Evolutionary conservation across 2,797 vertebrate genomes (phyloP).

Genomic region (Chelon auratus): DNA sequence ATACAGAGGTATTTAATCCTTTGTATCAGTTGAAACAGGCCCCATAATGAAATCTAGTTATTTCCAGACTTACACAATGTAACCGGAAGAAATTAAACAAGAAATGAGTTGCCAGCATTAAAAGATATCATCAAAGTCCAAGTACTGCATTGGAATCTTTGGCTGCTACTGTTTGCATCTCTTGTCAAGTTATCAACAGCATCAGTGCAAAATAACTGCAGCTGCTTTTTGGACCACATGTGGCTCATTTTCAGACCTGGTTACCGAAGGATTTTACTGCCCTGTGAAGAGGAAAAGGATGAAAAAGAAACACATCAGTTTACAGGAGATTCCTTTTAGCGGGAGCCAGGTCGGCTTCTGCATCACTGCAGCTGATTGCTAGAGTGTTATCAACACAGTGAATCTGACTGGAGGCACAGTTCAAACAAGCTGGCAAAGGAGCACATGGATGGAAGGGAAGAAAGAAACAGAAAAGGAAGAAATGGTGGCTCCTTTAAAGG

Average conservation of each 20-base stretch:
- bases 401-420: slow-evolving; percentile 36
- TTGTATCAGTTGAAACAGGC: no score
- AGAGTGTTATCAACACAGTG: slow-evolving; percentile 34
- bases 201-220: background rate
- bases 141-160: no score
- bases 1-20: no score
- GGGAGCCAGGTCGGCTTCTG: slow-evolving; percentile 51
- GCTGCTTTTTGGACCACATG: slow-evolving; percentile 46
- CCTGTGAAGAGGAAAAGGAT: slow-evolving; percentile 29
- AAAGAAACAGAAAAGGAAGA: background rate
- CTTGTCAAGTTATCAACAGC: background rate
- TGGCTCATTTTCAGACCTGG: slow-evolving; percentile 35
- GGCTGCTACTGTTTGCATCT: slow-evolving; percentile 8
- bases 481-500: background rate
- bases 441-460: background rate
- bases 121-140: no score
- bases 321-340: slow-evolving; percentile 50
- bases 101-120: no score
- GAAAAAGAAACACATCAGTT: slow-evolving; percentile 29
- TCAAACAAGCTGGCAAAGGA: slow-evolving; percentile 45
- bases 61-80: no score
- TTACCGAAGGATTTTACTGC: slow-evolving; percentile 14
- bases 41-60: no score
- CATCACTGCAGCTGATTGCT: slow-evolving; percentile 53
- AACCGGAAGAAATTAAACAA: no score